Evolutionary conservation across 2,888 invertebrate genomes (phyloP).

Genomic region (Liposcelis brunnea): DNA sequence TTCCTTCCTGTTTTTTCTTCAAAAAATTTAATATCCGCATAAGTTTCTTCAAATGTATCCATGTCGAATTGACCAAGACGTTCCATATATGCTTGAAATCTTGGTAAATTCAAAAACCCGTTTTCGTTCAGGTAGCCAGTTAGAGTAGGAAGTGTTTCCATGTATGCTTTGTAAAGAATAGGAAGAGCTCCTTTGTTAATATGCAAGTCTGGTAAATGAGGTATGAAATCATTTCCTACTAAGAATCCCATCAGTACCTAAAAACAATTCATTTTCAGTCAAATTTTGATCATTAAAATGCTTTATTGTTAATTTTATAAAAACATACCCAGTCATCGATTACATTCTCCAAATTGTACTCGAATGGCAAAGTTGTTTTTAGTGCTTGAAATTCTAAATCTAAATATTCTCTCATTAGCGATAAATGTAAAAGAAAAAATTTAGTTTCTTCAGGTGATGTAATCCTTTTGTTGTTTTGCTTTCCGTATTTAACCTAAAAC

Average conservation of each 20-base stretch:
- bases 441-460: slow-evolving; percentile 74
- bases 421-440: slow-evolving; percentile 84
- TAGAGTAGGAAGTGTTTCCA: slow-evolving; percentile 64
- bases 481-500: slow-evolving; percentile 55
- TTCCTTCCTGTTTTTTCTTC: slow-evolving; percentile 57
- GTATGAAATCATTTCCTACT: slow-evolving; percentile 97
- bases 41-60: slow-evolving; percentile 55
- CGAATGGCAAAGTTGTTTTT: slow-evolving; percentile 49
- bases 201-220: slow-evolving; percentile 86
- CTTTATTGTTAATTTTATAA: neutral
- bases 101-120: slow-evolving; percentile 60
- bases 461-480: slow-evolving; percentile 40
- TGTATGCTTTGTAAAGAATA: slow-evolving; percentile 73
- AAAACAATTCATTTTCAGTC: neutral
- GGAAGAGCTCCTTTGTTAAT: slow-evolving; percentile 82
- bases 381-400: slow-evolving; percentile 70
- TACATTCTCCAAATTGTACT: slow-evolving; percentile 71
- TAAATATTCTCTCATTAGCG: slow-evolving; percentile 79
- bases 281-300: neutral
- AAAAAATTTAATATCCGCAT: slow-evolving; percentile 69
- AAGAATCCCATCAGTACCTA: slow-evolving; percentile 83
- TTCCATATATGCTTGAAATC: slow-evolving; percentile 75
- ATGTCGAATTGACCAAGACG: slow-evolving; percentile 54
- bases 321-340: slow-evolving; percentile 82
- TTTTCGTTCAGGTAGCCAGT: slow-evolving; percentile 88